These are phyloP conservation scores for Alosa alosa DNA, from an alignment of 2,113 vertebrate genomes.

Conservation along the genomic window DNA sequence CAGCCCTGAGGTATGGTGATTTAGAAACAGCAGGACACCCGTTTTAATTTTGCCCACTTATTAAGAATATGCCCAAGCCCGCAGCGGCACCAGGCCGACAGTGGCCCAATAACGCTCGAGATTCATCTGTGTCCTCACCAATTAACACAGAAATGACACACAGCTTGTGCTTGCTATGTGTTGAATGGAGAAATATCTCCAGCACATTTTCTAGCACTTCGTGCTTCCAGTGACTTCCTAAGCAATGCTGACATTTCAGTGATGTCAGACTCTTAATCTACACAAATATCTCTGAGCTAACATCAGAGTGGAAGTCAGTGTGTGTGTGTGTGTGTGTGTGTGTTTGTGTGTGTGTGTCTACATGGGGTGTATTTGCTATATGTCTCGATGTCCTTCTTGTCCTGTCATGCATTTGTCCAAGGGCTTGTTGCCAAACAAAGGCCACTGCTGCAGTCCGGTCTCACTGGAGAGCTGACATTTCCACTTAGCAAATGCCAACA, in stretches of 20 bases:
- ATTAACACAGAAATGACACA: not conserved
- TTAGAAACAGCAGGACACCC: not conserved
- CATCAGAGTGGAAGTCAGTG: not conserved
- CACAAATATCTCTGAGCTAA: not conserved
- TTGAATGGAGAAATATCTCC: not conserved
- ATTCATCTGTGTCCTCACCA: not conserved
- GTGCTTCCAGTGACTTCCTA: not conserved
- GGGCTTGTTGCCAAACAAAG: constrained; percentile 59
- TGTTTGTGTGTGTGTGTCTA: not conserved
- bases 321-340: not conserved
- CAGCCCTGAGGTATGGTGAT: not conserved
- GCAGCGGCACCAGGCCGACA: not conserved
- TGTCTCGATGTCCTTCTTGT: not conserved
- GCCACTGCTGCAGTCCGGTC: constrained; percentile 58
- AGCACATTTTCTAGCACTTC: not conserved
- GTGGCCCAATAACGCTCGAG: not conserved
- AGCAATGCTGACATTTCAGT: not conserved
- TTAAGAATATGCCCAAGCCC: not conserved
- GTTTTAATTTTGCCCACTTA: not conserved
- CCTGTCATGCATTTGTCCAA: too few species aligned
- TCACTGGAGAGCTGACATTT: constrained; percentile 68
- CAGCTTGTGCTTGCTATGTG: not conserved
- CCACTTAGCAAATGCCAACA: constrained; percentile 67
- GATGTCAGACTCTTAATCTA: not conserved
- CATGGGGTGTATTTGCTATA: not conserved